Conservation (phyloP, 2,797 vertebrate genomes). For the Pampus argenteus region DNA sequence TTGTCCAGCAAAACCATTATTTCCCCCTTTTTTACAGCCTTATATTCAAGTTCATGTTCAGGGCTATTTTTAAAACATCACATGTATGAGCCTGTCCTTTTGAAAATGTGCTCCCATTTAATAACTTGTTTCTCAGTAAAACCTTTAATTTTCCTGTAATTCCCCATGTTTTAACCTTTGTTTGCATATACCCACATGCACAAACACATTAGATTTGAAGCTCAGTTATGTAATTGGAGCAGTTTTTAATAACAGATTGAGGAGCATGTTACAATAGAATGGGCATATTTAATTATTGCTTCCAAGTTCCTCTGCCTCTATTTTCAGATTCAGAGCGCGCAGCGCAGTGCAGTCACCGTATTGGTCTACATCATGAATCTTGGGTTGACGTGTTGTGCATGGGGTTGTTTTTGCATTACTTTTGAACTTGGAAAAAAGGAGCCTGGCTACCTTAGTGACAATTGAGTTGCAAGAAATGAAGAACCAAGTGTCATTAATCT, state of each 20-base stretch:
- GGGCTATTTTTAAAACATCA: slow-evolving; percentile 10
- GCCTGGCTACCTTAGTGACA: not conserved
- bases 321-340: not conserved
- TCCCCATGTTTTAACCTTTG: slow-evolving; percentile 18
- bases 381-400: not conserved
- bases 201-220: slow-evolving; percentile 19
- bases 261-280: slow-evolving; percentile 21
- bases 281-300: slow-evolving; percentile 21
- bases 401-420: not conserved
- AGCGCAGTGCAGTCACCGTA: not conserved
- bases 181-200: slow-evolving; percentile 9
- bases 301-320: slow-evolving; percentile 5
- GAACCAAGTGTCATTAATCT: not conserved
- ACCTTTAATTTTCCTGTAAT: slow-evolving; percentile 21
- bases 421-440: not conserved
- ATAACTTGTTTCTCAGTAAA: slow-evolving; percentile 3
- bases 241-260: slow-evolving; percentile 37
- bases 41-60: not conserved
- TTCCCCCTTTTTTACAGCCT: not conserved
- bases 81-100: not conserved
- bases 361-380: slow-evolving; percentile 1
- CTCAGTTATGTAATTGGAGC: slow-evolving; percentile 13
- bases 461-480: not conserved
- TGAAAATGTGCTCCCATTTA: slow-evolving; percentile 4
- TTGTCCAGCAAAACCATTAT: not conserved